Percentiles rank a stretch among this genome's conserved stretches.
phyloP scores from a whole-genome alignment of 2,113 vertebrate genomes.

The Pseudonaja textilis region DNA sequence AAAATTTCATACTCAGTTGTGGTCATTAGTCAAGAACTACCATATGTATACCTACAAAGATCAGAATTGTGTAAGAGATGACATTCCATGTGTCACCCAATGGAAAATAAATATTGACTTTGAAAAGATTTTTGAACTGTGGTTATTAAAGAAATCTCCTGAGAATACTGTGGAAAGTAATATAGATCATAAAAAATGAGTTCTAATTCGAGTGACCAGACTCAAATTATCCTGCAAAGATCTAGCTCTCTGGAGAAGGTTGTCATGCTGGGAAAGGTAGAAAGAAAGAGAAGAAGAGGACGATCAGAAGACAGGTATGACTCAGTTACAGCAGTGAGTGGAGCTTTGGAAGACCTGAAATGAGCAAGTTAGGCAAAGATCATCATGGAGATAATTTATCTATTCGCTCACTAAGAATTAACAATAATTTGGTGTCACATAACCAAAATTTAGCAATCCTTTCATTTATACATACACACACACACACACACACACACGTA shows the following conservation, averaged over 20 bases:
- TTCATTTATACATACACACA: not conserved
- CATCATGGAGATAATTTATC: not conserved
- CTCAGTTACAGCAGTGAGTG: not conserved
- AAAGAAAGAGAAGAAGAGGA: not conserved
- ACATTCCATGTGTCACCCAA: not conserved
- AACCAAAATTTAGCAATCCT: not conserved
- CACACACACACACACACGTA: not conserved
- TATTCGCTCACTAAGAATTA: not conserved
- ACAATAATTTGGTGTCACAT: not conserved
- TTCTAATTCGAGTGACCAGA: not conserved
- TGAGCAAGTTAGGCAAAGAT: not conserved
- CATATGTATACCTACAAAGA: too few relatives aligned
- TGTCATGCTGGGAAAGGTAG: not conserved
- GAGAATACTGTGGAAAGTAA: not conserved
- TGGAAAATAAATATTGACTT: not conserved
- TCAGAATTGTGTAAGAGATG: too few relatives aligned
- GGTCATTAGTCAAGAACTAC: too few relatives aligned
- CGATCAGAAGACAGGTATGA: not conserved
- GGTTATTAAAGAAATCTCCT: not conserved
- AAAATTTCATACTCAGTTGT: too few relatives aligned
- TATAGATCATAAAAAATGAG: not conserved
- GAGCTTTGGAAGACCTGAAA: not conserved
- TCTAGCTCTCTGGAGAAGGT: not conserved
- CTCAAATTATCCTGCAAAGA: not conserved
- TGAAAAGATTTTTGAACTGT: not conserved